Percentiles rank a stretch among this genome's conserved stretches.
These are phyloP conservation scores for Tupaia chinensis DNA, from an alignment of 2,113 vertebrate genomes.

Conservation along the genomic window DNA sequence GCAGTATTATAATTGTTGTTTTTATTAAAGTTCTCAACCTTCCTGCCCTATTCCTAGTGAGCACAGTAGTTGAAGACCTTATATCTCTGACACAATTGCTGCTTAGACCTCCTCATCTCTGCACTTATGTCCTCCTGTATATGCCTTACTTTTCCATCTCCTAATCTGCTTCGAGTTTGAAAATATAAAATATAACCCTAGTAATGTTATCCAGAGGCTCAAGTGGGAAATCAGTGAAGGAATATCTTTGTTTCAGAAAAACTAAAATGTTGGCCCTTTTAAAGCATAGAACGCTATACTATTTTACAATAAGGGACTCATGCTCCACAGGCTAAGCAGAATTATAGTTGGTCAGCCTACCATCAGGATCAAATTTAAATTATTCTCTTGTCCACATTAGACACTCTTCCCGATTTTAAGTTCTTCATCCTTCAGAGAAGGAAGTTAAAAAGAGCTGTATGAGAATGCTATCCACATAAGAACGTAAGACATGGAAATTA, in stretches of 20 bases:
- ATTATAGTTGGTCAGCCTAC: accelerated
- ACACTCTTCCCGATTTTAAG: neutral
- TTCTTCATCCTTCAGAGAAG: neutral
- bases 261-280: neutral
- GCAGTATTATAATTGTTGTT: neutral
- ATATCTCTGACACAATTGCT: neutral
- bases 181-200: neutral
- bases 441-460: neutral
- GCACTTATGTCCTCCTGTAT: neutral
- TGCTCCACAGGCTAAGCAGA: neutral
- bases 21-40: neutral
- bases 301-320: neutral
- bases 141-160: neutral
- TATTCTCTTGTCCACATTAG: neutral
- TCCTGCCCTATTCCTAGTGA: neutral
- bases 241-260: constrained; percentile 7
- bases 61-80: neutral
- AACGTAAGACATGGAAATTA: neutral
- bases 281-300: neutral
- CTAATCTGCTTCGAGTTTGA: neutral
- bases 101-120: neutral
- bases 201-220: neutral
- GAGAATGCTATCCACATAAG: neutral
- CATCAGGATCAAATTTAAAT: neutral
- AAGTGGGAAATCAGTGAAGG: neutral